phyloP scores from a whole-genome alignment of 2,888 invertebrate genomes.

The Oligia latruncula region DNA sequence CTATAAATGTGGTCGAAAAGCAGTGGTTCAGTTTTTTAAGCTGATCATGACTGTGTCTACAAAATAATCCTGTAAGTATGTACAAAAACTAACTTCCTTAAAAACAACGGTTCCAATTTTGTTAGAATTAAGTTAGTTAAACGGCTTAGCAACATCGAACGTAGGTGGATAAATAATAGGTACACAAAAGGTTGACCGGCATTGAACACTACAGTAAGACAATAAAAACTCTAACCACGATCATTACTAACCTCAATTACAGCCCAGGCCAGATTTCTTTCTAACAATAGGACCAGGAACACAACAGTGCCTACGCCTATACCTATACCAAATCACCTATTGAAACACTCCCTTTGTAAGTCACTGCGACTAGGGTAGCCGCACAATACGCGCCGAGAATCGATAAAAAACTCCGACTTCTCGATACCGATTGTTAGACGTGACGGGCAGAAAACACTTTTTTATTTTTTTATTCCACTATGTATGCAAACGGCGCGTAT shows the following conservation, averaged over 20 bases:
- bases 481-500: slow-evolving; percentile 53
- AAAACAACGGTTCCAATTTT: not conserved
- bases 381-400: slow-evolving; percentile 59
- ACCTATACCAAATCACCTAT: slow-evolving; percentile 51
- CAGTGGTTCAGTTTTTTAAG: not conserved
- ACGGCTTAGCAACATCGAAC: not conserved
- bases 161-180: not conserved
- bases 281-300: slow-evolving; percentile 40
- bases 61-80: not conserved
- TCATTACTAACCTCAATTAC: slow-evolving; percentile 46
- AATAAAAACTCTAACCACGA: slow-evolving; percentile 16
- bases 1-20: not conserved
- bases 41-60: not conserved
- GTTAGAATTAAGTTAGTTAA: not conserved
- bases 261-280: slow-evolving; percentile 38
- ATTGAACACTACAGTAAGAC: not conserved
- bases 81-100: not conserved
- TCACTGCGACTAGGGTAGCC: slow-evolving; percentile 57
- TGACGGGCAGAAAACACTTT: slow-evolving; percentile 50
- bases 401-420: slow-evolving; percentile 56
- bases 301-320: slow-evolving; percentile 17
- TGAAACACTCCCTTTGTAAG: slow-evolving; percentile 59
- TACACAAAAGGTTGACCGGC: not conserved
- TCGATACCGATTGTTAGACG: slow-evolving; percentile 59
- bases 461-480: slow-evolving; percentile 34